Evolutionary conservation across 2,113 vertebrate species (phyloP).

Genomic region (Perca schrenkii): DNA sequence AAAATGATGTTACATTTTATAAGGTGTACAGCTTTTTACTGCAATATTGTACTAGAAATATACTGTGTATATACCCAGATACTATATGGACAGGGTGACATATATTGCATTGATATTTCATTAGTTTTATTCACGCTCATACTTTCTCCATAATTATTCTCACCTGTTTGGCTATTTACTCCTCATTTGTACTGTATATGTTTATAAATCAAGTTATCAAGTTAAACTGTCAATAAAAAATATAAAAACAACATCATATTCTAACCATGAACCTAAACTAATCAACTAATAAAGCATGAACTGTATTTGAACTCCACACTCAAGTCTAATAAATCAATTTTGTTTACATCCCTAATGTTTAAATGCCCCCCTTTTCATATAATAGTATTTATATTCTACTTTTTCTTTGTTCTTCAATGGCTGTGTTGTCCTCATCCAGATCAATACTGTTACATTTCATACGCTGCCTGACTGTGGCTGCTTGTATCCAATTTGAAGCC

Average conservation of each 20-base stretch:
- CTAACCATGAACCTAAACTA: neutral
- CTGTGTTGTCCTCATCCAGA: constrained; percentile 13
- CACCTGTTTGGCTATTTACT: too few relatives aligned
- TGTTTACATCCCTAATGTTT: neutral
- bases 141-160: neutral
- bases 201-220: neutral
- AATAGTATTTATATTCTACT: neutral
- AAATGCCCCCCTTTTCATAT: neutral
- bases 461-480: constrained; percentile 5
- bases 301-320: neutral
- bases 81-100: neutral
- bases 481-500: constrained; percentile 21
- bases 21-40: neutral
- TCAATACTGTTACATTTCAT: constrained; percentile 35
- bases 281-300: neutral
- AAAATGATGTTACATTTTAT: neutral
- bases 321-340: neutral
- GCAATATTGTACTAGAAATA: neutral
- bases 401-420: neutral
- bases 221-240: neutral
- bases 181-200: neutral
- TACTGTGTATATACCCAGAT: neutral
- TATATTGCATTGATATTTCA: neutral
- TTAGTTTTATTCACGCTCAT: neutral
- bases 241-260: neutral